Base-by-base conservation (phyloP, 1,140 invertebrate genomes). In the Penaeus japonicus region DNA sequence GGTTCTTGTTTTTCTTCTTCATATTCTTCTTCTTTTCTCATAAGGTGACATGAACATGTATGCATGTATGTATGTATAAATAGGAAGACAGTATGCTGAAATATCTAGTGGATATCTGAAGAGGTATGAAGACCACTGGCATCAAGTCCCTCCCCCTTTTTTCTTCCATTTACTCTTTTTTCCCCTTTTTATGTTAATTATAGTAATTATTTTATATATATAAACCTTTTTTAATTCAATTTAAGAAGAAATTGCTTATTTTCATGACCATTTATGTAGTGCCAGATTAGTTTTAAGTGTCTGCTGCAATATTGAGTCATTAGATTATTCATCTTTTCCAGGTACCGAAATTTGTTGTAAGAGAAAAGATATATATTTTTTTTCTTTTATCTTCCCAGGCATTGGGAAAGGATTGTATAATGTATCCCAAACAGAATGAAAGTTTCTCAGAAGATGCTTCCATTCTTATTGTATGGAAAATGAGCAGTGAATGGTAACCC, bases 221-320 rank as follows among this genome's bases (percentile, higher is more conserved):
- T 47, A 47, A 47, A 47, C 47, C 47, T 10, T 24, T 77, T 27
- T 77, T 39, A 24, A 32, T 32, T 77, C 39, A 39, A 32, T 32
- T 27, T 77, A 20, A 77, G 30, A 39, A 77, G 39, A 27, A 77
- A 39, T n/a, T 77, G 73, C 73, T 77, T 77, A 77, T 27, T 27
- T 77, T 77, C 73, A 77, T 77, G 73, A 83, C 62, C 54, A 84
- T 88, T 27, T 77, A 88, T 83, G 80, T 88, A 88, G 87, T 88
- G 87, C 87, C 87, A 88, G 87, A 84, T 73, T 85, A 89, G 59
- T 80, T 84, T 78, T 89, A 89, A 89, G 82, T 80, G 87, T 89
- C 87, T 89, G 87, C 87, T 89, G 87, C 87, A 89, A 89, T 89
- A 89, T 89, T 84, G 53, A 80, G 24, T 79, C 55, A 70, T 84